A percentile compares a stretch with the other conserved stretches of the same genome.
phyloP scores from a whole-genome alignment of 1,140 invertebrate species.

The Tetramorium parvispinum region DNA sequence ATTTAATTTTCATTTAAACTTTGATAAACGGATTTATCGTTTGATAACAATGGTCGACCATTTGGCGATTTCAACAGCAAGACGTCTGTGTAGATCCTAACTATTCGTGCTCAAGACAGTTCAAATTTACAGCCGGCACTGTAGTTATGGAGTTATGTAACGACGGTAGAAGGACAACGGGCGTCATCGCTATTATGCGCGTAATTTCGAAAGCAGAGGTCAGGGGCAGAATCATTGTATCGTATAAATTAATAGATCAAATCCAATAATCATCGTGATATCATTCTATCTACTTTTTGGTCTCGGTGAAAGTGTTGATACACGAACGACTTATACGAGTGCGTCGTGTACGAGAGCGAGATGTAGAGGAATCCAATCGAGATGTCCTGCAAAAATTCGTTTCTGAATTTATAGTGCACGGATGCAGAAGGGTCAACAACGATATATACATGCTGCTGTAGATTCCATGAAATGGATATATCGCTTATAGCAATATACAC shows the following conservation, averaged over 20 bases:
- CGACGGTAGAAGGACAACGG: constrained; percentile 37
- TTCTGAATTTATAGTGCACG: constrained; percentile 48
- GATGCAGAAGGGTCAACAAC: constrained; percentile 48
- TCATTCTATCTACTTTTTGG: constrained; percentile 8
- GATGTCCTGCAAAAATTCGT: constrained; percentile 51
- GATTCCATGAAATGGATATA: constrained; percentile 43
- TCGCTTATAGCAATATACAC: not conserved
- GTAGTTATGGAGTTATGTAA: constrained; percentile 65
- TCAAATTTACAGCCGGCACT: constrained; percentile 38
- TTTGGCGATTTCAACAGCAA: constrained; percentile 32
- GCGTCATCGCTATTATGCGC: constrained; percentile 57
- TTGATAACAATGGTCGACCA: not conserved
- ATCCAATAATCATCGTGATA: constrained; percentile 49
- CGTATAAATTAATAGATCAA: constrained; percentile 68
- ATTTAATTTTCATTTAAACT: constrained; percentile 16
- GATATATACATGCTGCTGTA: constrained; percentile 31
- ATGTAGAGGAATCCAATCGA: constrained; percentile 32
- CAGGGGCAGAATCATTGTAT: constrained; percentile 66
- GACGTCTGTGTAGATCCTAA: constrained; percentile 16
- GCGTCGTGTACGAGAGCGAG: not conserved
- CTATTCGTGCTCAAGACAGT: constrained; percentile 2
- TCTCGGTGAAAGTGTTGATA: constrained; percentile 19
- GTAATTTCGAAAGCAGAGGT: constrained; percentile 72
- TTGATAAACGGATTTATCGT: constrained; percentile 11
- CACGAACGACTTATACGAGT: not conserved